Base-by-base conservation (phyloP, 2,888 invertebrate species). In the Antheraea yamamai region DNA sequence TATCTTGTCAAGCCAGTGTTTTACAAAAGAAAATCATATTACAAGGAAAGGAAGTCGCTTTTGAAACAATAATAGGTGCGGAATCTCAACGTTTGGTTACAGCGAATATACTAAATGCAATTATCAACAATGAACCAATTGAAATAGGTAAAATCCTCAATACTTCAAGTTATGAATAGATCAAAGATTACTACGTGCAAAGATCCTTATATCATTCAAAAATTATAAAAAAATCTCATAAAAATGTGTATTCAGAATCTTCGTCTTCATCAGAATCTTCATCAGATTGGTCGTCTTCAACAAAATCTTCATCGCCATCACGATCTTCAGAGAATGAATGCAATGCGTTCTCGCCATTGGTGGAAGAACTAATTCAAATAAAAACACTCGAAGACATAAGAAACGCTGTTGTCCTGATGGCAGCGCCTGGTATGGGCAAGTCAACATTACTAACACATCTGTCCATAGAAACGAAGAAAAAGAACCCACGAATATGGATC, bases 391-490 rank as follows among this genome's bases (percentile, higher is more conserved):
- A 73, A 20, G 20, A 58, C 6, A 39, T 73, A 61, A 35, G 39
- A 26, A 23, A 61, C 35, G 47, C 61, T 47, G 73, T 73, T 35
- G 35, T 73, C 10, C 20, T 73, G 4, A 10, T 73, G 39, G 73
- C 39, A 14, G 73, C 61, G 20, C 80, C 81, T 0, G 82, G 82
- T 0, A 82, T 82, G 82, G 82, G 82, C 1, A 82, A 82, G 30
- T 80, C 82, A 23, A 81, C 77, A 52, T 39, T 82, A n/a, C 76
- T 82, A 1, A 81, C 79, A 6, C 78, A 82, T 30, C 55, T 82
- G 26, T 76, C 79, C 10, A 23, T 79, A 12, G 75, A 76, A 72
- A 79, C 82, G 0, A 81, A 79, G 73, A 72, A 76, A 52, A 14
- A 30, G 0, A 58, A 79, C 39, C 79, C 76, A 4, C 73, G 52